phyloP scores from a whole-genome alignment of 2,113 vertebrate genomes.

The Macaca nemestrina region DNA sequence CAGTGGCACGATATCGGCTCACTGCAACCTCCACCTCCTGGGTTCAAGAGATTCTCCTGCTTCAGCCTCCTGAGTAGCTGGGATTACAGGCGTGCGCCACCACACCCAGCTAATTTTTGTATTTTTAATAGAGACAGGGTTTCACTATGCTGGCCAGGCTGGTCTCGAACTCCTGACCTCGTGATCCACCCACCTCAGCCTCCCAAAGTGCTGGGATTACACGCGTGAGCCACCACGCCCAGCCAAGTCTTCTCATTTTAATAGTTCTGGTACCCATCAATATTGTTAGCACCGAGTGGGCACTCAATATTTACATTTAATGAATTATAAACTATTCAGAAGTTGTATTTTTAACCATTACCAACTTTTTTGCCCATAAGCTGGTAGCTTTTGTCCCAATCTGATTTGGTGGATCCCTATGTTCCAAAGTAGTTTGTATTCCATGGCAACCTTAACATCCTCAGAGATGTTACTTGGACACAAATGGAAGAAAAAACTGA shows the following conservation, averaged over 20 bases:
- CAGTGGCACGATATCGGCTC: no score
- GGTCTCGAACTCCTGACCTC: no score
- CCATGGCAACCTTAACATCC: not conserved
- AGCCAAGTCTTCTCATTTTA: not conserved
- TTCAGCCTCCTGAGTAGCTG: no score
- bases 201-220: no score
- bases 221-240: no score
- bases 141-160: no score
- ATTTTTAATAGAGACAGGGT: no score
- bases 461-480: not conserved
- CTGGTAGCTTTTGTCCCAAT: not conserved
- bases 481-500: not conserved
- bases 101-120: no score
- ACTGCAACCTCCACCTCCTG: no score
- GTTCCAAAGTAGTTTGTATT: not conserved
- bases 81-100: no score
- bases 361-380: not conserved
- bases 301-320: not conserved
- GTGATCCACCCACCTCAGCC: no score
- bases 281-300: not conserved
- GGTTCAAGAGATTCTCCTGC: no score
- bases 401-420: not conserved
- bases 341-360: constrained; percentile 35
- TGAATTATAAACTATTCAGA: constrained; percentile 34
- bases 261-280: constrained; percentile 1